Percentiles rank a stretch among this genome's conserved stretches.
phyloP scores from a whole-genome alignment of 2,888 invertebrate genomes.

The Orthonychiurus folsomi region DNA sequence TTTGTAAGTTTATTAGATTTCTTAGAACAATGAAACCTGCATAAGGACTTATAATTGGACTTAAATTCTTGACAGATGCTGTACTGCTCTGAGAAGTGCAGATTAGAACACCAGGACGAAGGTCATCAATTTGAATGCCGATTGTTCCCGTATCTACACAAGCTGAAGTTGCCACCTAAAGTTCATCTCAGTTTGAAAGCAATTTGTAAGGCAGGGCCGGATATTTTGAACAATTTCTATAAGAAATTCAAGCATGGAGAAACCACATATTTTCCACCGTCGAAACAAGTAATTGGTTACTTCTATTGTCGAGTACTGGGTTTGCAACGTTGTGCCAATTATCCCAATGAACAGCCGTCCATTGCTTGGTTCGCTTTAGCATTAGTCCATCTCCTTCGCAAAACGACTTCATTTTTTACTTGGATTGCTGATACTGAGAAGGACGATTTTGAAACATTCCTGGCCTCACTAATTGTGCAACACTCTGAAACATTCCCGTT shows the following conservation, averaged over 20 bases:
- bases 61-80: not conserved
- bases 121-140: not conserved
- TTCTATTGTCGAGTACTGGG: not conserved
- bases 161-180: not conserved
- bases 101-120: not conserved
- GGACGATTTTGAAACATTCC: not conserved
- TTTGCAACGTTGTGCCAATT: not conserved
- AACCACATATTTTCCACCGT: not conserved
- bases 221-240: not conserved
- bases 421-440: not conserved
- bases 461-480: not conserved
- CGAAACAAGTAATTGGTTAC: not conserved
- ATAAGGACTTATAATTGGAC: not conserved
- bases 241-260: not conserved
- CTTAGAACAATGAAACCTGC: not conserved
- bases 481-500: not conserved
- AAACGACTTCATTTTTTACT: not conserved
- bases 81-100: not conserved
- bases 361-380: not conserved
- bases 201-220: not conserved
- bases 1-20: not conserved
- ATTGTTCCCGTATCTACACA: not conserved
- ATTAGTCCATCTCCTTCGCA: not conserved
- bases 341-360: not conserved
- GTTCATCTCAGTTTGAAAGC: not conserved